Conservation (phyloP, 2,797 vertebrate species). For the Tapirus indicus region DNA sequence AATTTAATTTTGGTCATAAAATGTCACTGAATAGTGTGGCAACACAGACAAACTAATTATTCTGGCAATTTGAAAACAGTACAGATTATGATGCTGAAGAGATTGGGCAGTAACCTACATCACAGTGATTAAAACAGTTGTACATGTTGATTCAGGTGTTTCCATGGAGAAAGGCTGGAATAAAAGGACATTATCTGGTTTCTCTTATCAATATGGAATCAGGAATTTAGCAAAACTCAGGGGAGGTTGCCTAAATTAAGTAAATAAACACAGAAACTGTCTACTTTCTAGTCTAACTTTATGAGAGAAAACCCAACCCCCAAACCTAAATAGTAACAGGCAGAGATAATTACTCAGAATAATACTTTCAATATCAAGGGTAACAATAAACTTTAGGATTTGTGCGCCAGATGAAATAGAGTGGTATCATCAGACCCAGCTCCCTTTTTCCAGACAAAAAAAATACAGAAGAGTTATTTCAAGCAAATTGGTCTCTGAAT, state of each 20-base stretch:
- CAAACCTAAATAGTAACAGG: not conserved
- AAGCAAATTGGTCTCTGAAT: not conserved
- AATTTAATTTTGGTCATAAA: not conserved
- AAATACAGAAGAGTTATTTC: not conserved
- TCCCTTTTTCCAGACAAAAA: not conserved
- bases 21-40: not conserved
- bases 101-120: not conserved
- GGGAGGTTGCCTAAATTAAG: not conserved
- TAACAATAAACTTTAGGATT: not conserved
- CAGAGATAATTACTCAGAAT: constrained; percentile 21
- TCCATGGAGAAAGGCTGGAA: constrained; percentile 13
- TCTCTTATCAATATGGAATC: not conserved
- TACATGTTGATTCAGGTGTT: not conserved
- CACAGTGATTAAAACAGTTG: not conserved
- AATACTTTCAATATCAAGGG: not conserved
- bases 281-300: not conserved
- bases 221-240: not conserved
- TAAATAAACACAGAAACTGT: constrained; percentile 7
- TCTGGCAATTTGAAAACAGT: not conserved
- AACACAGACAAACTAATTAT: not conserved
- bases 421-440: not conserved
- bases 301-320: not conserved
- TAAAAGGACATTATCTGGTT: not conserved
- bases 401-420: not conserved
- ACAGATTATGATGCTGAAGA: not conserved